Base-by-base conservation (phyloP, 2,888 invertebrate genomes). In the Formica aserva region DNA sequence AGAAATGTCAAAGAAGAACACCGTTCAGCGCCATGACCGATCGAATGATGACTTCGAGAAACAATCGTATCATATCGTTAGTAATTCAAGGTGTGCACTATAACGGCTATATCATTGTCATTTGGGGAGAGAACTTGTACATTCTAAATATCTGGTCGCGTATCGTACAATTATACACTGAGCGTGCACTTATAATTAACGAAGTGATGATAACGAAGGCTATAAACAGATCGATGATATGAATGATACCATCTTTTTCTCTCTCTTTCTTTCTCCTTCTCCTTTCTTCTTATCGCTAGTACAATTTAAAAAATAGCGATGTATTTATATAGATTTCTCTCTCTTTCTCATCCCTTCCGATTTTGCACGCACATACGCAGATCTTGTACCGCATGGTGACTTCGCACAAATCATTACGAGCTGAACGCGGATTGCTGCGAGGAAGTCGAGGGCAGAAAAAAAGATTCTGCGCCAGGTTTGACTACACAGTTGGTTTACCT, bases 381-480 rank as follows among this genome's bases (percentile, higher is more conserved):
- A 18, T 29, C 13, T 57, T 41, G 77, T 29, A 18, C 48, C 63
- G 26, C 11, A 52, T 75, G 76, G 66, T 75, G 74, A 80, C 77
- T 29, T 26, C 26, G 57, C 57, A 63, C 88, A 90, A 83, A 82
- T 89, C 72, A 90, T 88, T 92, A 93, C 67, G 92, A 93, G 87
- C 92, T 92, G 80, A 91, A 93, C 84, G 92, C 92, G 57, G 93
- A 93, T 41, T 77, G 77, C 86, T 93, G 92, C 85, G 93, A 92
- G 87, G 94, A 94, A 82, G 93, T 92, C 63, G 93, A 92, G 85
- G 94, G 92, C 82, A 92, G 92, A 89, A 93, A 35, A 26, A 92
- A 90, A 92, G 89, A 88, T 92, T 92, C 82, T 93, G 92, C 86
- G 92, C 89, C 85, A 91, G 86, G 87, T 88, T 91, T 89, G 92